Evolutionary conservation across 1,140 invertebrate species (phyloP).

Genomic region (Drosophila micromelanica): DNA sequence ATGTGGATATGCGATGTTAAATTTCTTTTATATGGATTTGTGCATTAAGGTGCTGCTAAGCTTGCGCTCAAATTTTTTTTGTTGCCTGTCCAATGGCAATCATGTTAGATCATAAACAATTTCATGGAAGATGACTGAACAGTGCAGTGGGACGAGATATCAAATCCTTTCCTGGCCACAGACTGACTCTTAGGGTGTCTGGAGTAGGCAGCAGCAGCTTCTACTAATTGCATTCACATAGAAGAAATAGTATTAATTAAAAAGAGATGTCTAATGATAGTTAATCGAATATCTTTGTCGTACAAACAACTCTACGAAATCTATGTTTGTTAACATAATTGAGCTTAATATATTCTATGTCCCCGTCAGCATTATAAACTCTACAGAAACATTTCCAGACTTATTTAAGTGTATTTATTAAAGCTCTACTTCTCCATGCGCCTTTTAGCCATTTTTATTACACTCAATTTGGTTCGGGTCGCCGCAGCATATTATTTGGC

Average conservation of each 20-base stretch:
- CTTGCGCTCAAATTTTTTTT: slow-evolving; percentile 9
- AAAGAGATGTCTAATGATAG: no score
- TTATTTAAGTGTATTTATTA: neutral
- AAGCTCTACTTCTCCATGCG: no score
- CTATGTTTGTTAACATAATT: no score
- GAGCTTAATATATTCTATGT: no score
- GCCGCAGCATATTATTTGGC: slow-evolving; percentile 65
- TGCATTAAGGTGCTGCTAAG: slow-evolving; percentile 32
- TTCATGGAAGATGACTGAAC: slow-evolving; percentile 29
- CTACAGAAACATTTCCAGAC: neutral
- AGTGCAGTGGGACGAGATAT: neutral
- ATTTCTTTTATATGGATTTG: slow-evolving; percentile 39
- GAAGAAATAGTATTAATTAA: neutral
- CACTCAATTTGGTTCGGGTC: slow-evolving; percentile 61
- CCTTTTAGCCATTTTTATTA: slow-evolving; percentile 54
- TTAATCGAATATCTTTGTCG: no score
- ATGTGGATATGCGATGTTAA: slow-evolving; percentile 41
- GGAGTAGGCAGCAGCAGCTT: slow-evolving; percentile 20
- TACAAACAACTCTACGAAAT: no score
- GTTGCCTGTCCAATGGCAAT: slow-evolving; percentile 25
- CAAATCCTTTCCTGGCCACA: neutral
- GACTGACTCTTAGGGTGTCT: neutral
- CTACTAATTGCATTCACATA: slow-evolving; percentile 67
- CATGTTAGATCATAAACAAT: slow-evolving; percentile 41
- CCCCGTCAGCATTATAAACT: no score